Evolutionary conservation across 2,888 invertebrate species (phyloP), one percentile per base, ranked within the genome.

Genomic region (Hedya salicella): DNA sequence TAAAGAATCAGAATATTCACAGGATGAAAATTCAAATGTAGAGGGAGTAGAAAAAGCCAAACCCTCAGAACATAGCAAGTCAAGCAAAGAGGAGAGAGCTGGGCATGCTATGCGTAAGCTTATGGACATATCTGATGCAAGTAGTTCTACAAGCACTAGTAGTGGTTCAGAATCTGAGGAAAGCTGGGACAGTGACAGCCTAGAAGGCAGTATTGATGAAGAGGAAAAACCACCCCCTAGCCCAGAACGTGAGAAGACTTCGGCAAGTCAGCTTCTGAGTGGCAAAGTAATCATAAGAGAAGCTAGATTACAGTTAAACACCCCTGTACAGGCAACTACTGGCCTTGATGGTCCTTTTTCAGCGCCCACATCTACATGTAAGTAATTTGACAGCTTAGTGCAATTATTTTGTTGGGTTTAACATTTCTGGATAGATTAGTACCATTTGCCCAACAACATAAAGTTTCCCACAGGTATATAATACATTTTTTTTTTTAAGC

Each of bases 341-440:
- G 93, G 93, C 13, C 80, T 94, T 53, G 95, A 95, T 87, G 95
- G 95, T 54, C 95, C 95, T 59, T 95, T 95, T 79, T 95, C 95
- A 44, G 86, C 89, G 61, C 77, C 85, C 36, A 79, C 85, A 70
- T 79, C 86, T 69, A 86, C 89, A 71, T 88, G 91, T 91, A 81
- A 92, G 93, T 85, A 71, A 50, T 30, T 3, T 14, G 5, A 9
- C 14, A 11, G 46, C 14, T 36, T 11, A 9, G 6, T 36, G 36
- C 9, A 36, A 11, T 11, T 36, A 2, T 36, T 25, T 25, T 25
- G 25, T 25, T 25, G 6, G 25, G 4, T 25, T 5, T 25, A 25
- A 3, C 25, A 25, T 25, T n/a, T n/a, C n/a, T n/a, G n/a, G n/a
- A n/a, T n/a, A n/a, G n/a, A n/a, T n/a, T n/a, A n/a, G n/a, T n/a